These are phyloP conservation scores for Strigamia crassipes DNA, from an alignment of 2,888 invertebrate genomes.

Conservation along the genomic window DNA sequence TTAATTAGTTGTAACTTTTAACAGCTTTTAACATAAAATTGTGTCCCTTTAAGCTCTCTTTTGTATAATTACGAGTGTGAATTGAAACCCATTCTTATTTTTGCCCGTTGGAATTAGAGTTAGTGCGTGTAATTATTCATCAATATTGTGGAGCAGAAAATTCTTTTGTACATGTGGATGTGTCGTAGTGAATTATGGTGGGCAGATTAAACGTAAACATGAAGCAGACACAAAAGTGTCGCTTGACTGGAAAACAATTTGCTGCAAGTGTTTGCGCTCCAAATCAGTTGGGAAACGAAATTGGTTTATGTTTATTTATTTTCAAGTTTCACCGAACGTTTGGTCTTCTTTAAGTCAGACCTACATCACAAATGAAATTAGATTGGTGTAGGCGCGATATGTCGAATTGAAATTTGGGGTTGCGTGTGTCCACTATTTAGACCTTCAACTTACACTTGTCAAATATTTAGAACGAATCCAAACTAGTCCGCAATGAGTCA, in stretches of 20 bases:
- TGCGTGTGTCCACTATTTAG: neutral
- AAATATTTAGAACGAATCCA: neutral
- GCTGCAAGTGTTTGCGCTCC: conserved; percentile 21
- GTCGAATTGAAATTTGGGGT: neutral
- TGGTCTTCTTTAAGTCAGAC: neutral
- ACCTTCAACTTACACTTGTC: neutral
- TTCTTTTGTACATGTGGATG: conserved; percentile 16
- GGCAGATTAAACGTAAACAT: conserved; percentile 7
- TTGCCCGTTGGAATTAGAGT: neutral
- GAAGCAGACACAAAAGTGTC: conserved; percentile 21
- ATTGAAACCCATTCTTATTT: neutral
- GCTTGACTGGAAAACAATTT: conserved; percentile 21
- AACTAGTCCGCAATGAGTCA: neutral
- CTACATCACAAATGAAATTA: neutral
- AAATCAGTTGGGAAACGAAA: conserved; percentile 16
- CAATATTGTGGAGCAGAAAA: neutral
- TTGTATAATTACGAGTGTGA: neutral
- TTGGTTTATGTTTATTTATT: conserved; percentile 21
- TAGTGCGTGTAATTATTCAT: neutral
- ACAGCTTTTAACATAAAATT: no score
- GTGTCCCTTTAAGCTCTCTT: neutral
- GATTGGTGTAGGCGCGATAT: neutral
- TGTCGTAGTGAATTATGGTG: conserved; percentile 2
- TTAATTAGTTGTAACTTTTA: no score
- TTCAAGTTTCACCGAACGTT: neutral